Conservation (phyloP, 2,797 vertebrate genomes). For the Bradypodion pumilum region DNA sequence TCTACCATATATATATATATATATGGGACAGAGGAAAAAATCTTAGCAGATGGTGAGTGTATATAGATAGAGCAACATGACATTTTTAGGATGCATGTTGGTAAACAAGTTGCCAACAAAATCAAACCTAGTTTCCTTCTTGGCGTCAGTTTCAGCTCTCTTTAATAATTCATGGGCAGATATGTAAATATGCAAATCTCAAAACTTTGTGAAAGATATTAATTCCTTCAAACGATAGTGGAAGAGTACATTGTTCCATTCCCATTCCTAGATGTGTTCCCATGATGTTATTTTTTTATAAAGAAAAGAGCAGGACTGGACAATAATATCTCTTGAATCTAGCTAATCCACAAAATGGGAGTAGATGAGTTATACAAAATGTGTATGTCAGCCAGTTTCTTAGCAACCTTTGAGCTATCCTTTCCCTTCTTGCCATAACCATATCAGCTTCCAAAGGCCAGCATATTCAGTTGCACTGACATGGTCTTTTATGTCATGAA, state of each 20-base stretch:
- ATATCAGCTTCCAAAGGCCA: constrained; percentile 24
- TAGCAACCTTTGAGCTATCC: constrained; percentile 51
- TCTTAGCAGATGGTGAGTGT: accelerated
- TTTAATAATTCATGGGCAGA: constrained; percentile 63
- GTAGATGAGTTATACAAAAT: constrained; percentile 45
- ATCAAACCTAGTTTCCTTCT: constrained; percentile 40
- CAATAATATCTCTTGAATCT: constrained; percentile 32
- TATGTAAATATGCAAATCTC: constrained; percentile 56
- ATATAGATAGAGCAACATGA: constrained; percentile 36
- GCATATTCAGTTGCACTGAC: constrained; percentile 35
- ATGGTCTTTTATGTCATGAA: constrained; percentile 4
- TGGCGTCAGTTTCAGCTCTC: constrained; percentile 62
- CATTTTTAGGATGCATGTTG: constrained; percentile 29
- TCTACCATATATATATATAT: constrained; percentile 30
- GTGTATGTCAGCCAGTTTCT: constrained; percentile 50
- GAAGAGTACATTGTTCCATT: constrained; percentile 70
- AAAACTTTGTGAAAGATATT: constrained; percentile 60
- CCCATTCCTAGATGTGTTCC: constrained; percentile 45
- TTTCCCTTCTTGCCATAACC: constrained; percentile 39
- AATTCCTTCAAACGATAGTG: constrained; percentile 52
- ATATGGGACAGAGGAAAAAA: constrained; percentile 27
- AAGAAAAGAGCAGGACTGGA: constrained; percentile 52
- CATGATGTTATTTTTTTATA: constrained; percentile 37
- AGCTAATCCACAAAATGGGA: constrained; percentile 36
- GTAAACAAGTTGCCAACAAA: constrained; percentile 50